Conservation (phyloP, 2,888 invertebrate genomes). For the Eurytoma californica region DNA sequence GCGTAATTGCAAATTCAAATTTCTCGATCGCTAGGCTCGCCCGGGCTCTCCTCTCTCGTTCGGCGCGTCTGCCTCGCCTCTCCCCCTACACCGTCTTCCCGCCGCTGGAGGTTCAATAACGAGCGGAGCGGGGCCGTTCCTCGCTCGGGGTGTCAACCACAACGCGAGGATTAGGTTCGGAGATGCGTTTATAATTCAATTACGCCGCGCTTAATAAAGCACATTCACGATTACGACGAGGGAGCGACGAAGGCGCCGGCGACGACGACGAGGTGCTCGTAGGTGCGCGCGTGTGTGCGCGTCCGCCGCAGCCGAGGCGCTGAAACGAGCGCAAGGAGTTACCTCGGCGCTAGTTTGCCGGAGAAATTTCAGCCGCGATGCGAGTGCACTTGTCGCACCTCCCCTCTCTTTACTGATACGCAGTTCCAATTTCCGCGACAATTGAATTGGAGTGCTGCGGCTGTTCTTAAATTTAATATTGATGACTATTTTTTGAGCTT, state of each 20-base stretch:
- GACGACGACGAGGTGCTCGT: neutral
- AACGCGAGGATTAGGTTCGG: conserved; percentile 59
- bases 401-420: too few relatives aligned
- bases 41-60: too few relatives aligned
- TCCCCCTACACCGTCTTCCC: neutral
- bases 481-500: too few relatives aligned
- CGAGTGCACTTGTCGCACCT: neutral
- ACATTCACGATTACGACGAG: conserved; percentile 62
- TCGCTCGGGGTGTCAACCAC: conserved; percentile 58
- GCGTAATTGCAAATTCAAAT: conserved; percentile 54
- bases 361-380: conserved; percentile 7
- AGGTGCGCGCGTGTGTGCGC: neutral
- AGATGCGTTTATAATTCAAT: conserved; percentile 70
- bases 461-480: too few relatives aligned
- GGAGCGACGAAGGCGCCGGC: neutral
- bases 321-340: conserved; percentile 1
- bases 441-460: too few relatives aligned
- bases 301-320: neutral
- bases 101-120: neutral
- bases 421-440: too few relatives aligned
- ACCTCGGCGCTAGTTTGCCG: conserved; percentile 10
- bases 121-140: neutral
- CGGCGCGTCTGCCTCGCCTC: conserved; percentile 17
- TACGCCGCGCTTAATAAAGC: conserved; percentile 68
- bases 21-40: conserved; percentile 34